Conservation (phyloP, 2,113 vertebrate genomes). For the Dromas ardeola region DNA sequence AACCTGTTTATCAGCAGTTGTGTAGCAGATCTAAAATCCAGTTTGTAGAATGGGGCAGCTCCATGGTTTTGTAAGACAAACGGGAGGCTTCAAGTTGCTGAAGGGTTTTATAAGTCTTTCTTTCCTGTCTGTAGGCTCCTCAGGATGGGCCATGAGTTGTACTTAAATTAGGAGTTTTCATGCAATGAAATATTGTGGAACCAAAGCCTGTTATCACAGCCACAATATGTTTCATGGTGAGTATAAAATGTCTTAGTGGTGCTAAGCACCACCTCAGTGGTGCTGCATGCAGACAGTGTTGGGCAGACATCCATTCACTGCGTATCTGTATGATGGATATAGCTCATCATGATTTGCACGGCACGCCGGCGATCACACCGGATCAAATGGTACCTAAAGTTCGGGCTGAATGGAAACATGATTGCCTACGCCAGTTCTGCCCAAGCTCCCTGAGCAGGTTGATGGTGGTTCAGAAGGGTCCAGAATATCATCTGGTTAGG, state of each 20-base stretch:
- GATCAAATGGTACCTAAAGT: neutral
- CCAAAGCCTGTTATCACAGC: neutral
- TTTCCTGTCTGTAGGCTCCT: neutral
- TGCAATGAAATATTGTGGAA: neutral
- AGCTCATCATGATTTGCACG: neutral
- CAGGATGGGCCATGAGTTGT: neutral
- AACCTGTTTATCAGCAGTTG: fast-evolving
- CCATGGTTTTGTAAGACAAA: neutral
- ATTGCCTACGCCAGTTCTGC: neutral
- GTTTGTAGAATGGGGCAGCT: neutral
- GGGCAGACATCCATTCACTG: fast-evolving
- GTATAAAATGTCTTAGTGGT: neutral
- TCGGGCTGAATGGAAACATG: neutral
- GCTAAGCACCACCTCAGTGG: neutral
- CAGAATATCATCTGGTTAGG: neutral
- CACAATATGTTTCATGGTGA: neutral
- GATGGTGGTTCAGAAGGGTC: neutral
- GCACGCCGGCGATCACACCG: neutral
- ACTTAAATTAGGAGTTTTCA: neutral
- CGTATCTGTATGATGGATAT: neutral
- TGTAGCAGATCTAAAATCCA: neutral
- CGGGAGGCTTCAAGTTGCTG: neutral
- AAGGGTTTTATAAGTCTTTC: neutral
- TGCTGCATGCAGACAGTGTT: neutral
- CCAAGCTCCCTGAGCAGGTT: neutral